These are phyloP conservation scores for Gymnoscelis rufifasciata DNA, from an alignment of 2,888 invertebrate species.

Conservation along the genomic window DNA sequence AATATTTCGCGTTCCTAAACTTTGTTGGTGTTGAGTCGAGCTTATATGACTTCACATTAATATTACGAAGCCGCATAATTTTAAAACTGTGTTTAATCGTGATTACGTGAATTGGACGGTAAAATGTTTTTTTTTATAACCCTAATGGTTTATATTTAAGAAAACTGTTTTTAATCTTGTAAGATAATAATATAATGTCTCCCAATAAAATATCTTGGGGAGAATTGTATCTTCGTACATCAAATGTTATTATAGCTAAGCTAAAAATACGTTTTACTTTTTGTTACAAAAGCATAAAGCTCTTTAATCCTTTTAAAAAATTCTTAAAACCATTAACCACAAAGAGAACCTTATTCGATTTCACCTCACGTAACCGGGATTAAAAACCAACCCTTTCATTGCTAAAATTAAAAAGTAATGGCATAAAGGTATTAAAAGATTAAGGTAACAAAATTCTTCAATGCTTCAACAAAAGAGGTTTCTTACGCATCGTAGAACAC, in stretches of 20 bases:
- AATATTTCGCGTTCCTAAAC: slow-evolving; percentile 44
- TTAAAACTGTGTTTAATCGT: slow-evolving; percentile 23
- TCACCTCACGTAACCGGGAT: slow-evolving; percentile 64
- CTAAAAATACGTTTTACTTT: neutral
- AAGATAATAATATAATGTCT: too few species aligned
- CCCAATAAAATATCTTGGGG: too few species aligned
- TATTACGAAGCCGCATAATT: slow-evolving; percentile 25
- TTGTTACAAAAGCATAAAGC: slow-evolving; percentile 3
- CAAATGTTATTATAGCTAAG: too few species aligned
- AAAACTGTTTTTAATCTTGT: too few species aligned
- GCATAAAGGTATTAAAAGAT: slow-evolving; percentile 77
- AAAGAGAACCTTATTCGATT: slow-evolving; percentile 51
- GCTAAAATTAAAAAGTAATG: slow-evolving; percentile 74
- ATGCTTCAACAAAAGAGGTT: slow-evolving; percentile 62
- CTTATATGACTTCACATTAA: slow-evolving; percentile 41
- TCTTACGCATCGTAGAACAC: slow-evolving; percentile 74
- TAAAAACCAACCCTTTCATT: slow-evolving; percentile 72
- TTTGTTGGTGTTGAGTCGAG: slow-evolving; percentile 39
- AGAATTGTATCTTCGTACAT: too few species aligned
- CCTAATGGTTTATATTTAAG: too few species aligned
- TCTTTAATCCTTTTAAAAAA: neutral
- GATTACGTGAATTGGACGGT: too few species aligned
- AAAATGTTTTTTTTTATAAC: too few species aligned
- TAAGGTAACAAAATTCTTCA: slow-evolving; percentile 71
- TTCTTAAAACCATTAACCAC: slow-evolving; percentile 15